A percentile compares a stretch with the other conserved stretches of the same genome.
Conservation (phyloP, 2,797 vertebrate species). For the Urosaurus nigricauda region DNA sequence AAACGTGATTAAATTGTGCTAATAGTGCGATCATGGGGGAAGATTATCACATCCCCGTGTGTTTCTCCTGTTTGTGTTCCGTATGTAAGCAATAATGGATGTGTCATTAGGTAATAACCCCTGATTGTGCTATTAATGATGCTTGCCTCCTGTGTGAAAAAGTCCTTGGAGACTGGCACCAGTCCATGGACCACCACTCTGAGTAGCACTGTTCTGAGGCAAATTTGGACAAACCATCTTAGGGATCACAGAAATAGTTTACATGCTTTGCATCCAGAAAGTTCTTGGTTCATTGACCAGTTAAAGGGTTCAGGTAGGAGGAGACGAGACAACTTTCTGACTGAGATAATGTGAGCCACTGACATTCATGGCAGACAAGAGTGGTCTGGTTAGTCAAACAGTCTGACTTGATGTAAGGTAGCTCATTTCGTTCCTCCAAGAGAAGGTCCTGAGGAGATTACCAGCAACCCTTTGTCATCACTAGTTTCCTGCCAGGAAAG, state of each 20-base stretch:
- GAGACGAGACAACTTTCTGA: neutral
- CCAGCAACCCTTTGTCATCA: neutral
- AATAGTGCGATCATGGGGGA: no score
- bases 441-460: slow-evolving; percentile 7
- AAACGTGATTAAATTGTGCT: no score
- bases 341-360: neutral
- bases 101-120: no score
- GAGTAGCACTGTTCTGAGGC: no score
- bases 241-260: neutral
- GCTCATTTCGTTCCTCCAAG: neutral
- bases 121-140: no score
- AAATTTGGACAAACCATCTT: no score
- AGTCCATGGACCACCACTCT: no score
- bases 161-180: no score
- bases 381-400: neutral
- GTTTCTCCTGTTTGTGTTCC: no score
- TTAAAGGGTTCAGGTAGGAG: neutral
- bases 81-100: no score
- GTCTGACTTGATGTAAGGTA: neutral
- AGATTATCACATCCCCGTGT: no score
- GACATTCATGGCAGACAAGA: neutral
- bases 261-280: neutral
- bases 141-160: no score
- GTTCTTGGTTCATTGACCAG: neutral
- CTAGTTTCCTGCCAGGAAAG: slow-evolving; percentile 6